Conservation (phyloP, 2,888 invertebrate genomes). For the Watsonalla cultraria region DNA sequence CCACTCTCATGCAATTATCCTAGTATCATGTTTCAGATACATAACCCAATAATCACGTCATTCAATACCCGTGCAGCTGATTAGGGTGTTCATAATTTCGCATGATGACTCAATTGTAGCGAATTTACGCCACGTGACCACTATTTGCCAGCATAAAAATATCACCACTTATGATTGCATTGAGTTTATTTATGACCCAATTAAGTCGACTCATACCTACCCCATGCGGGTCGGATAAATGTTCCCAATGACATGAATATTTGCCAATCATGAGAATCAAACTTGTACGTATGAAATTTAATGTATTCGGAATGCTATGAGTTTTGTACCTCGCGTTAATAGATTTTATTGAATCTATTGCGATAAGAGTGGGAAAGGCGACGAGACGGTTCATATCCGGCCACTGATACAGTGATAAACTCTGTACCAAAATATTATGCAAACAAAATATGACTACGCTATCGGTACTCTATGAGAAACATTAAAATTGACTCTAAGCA, state of each 20-base stretch:
- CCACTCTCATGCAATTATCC: conserved; percentile 28
- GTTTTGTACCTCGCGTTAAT: conserved; percentile 27
- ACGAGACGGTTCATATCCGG: conserved; percentile 59
- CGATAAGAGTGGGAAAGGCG: conserved; percentile 59
- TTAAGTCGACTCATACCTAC: conserved; percentile 58
- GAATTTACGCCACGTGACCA: conserved; percentile 71
- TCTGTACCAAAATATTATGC: conserved; percentile 36
- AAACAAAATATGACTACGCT: conserved; percentile 34
- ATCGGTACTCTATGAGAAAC: conserved; percentile 28
- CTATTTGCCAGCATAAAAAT: conserved; percentile 63
- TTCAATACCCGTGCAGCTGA: conserved; percentile 51
- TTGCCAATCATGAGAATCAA: conserved; percentile 18
- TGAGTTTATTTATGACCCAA: conserved; percentile 65
- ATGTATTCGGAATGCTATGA: conserved; percentile 12
- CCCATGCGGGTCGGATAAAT: conserved; percentile 60
- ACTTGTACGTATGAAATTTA: conserved; percentile 6
- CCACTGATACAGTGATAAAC: conserved; percentile 53
- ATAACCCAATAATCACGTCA: conserved; percentile 69
- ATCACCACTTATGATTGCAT: conserved; percentile 57
- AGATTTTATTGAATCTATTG: conserved; percentile 37
- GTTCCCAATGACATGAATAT: conserved; percentile 17
- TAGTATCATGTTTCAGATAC: conserved; percentile 43
- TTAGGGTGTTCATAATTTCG: conserved; percentile 47
- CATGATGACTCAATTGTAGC: conserved; percentile 62
- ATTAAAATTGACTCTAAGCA: conserved; percentile 8